A percentile compares a stretch with the other conserved stretches of the same genome.
Conservation (phyloP, 2,113 vertebrate genomes). For the Pelecanus crispus region DNA sequence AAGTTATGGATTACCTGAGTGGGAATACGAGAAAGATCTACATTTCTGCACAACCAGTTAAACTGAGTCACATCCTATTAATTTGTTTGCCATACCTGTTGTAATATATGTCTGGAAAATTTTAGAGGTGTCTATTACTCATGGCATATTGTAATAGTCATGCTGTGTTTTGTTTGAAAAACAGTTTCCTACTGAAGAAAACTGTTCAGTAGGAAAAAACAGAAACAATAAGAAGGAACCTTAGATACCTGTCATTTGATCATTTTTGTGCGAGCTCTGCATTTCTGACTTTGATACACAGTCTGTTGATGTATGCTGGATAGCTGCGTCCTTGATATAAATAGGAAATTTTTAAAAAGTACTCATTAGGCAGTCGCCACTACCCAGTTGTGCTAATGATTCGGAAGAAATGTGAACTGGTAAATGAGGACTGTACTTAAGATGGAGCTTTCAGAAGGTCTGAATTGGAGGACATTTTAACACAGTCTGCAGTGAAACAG, state of each 20-base stretch:
- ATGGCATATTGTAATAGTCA: neutral
- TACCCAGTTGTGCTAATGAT: neutral
- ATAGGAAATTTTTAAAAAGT: neutral
- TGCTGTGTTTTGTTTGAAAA: neutral
- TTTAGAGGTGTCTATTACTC: neutral
- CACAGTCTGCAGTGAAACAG: neutral
- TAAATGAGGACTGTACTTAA: neutral
- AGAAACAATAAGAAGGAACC: neutral
- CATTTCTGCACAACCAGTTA: neutral
- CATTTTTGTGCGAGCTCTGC: neutral
- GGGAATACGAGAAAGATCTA: neutral
- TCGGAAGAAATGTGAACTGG: neutral
- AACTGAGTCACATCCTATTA: neutral
- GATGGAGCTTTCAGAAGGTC: neutral
- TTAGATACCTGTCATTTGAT: neutral
- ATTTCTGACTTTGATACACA: neutral
- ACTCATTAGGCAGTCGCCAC: neutral
- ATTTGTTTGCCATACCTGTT: neutral
- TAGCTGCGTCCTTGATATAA: neutral
- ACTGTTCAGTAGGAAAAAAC: neutral
- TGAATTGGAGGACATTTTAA: neutral
- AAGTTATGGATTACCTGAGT: neutral
- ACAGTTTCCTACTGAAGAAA: neutral
- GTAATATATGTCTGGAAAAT: neutral
- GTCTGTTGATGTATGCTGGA: neutral